Evolutionary conservation across 2,797 vertebrate species (phyloP), one percentile per base, ranked within the genome.

Genomic region (Carduelis carduelis): DNA sequence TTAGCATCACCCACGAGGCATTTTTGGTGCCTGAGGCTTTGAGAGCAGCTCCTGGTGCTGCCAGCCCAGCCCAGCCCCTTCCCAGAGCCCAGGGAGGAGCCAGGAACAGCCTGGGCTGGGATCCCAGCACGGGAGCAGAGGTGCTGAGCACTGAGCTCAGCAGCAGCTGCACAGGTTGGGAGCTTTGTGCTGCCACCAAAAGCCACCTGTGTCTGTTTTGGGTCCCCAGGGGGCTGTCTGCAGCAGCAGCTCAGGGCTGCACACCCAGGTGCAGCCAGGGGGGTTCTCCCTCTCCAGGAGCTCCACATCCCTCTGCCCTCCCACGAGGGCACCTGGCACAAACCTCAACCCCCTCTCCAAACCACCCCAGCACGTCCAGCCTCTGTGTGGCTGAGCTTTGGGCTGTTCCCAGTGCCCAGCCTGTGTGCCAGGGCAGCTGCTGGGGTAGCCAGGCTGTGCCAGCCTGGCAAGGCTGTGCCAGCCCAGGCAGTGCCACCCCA

Each of bases 391-490:
- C 56, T 14, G 85, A 91, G 89, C 84, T 43, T 37, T 83, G 79
- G 28, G 83, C 94, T 66, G 93, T 57, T 95, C 94, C 86, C 92
- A 90, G 93, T 7, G 61, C 41, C 37, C 43, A 57, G 93, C 47
- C 53, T 76, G 26, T 71, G 10, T 93, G 96, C 95, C 91, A 92
- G 94, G 96, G 84, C 96, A 97, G 97, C 97, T 97, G 97, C 95
- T 83, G 56, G 91, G 95, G 93, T 97, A 97, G 6, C 6, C 39
- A 14, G 39, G 39, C 39, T 39, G 39, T 39, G 39, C 39, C 39
- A 39, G 39, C 13, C 39, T 39, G 39, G 39, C 39, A 39, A 39
- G 39, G 39, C 39, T 41, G 39, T 41, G 15, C 39, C 39, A 41
- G 39, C 95, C 96, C 89, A 89, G 97, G 96, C 95, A 96, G 80